Conservation (phyloP, 1,140 invertebrate genomes). For the Ceratosolen solmsi region DNA sequence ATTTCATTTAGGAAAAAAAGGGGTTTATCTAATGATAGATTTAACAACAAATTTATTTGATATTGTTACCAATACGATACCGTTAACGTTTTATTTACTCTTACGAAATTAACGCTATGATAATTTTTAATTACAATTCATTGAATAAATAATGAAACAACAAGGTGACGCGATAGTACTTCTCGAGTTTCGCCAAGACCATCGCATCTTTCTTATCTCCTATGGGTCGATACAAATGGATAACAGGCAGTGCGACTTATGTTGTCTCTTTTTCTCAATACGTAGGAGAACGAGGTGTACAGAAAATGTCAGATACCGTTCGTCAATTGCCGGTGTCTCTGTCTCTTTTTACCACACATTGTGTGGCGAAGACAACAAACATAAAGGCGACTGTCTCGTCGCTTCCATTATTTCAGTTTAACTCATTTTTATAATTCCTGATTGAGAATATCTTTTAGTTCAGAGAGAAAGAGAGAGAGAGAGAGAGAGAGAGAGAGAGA, state of each 20-base stretch:
- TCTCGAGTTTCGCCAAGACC: slow-evolving; percentile 29
- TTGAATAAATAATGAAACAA: neutral
- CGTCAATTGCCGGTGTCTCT: slow-evolving; percentile 9
- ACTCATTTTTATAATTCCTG: neutral
- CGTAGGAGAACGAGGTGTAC: neutral
- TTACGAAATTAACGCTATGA: neutral
- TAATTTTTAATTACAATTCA: neutral
- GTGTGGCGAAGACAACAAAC: too few relatives aligned
- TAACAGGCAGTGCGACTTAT: neutral
- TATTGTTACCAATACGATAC: too few relatives aligned
- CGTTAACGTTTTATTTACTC: too few relatives aligned
- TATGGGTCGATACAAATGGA: neutral
- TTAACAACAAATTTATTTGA: too few relatives aligned
- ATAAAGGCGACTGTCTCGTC: neutral
- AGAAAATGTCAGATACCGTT: neutral
- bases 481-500: too few relatives aligned
- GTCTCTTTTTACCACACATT: neutral
- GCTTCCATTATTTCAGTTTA: neutral
- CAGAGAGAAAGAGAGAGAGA: too few relatives aligned
- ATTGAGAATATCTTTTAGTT: too few relatives aligned
- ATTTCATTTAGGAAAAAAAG: too few relatives aligned
- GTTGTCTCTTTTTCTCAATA: neutral
- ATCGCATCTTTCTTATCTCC: neutral
- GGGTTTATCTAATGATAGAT: too few relatives aligned
- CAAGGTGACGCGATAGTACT: neutral